phyloP scores from a whole-genome alignment of 2,888 invertebrate species.

The Phrixothrix hirtus region DNA sequence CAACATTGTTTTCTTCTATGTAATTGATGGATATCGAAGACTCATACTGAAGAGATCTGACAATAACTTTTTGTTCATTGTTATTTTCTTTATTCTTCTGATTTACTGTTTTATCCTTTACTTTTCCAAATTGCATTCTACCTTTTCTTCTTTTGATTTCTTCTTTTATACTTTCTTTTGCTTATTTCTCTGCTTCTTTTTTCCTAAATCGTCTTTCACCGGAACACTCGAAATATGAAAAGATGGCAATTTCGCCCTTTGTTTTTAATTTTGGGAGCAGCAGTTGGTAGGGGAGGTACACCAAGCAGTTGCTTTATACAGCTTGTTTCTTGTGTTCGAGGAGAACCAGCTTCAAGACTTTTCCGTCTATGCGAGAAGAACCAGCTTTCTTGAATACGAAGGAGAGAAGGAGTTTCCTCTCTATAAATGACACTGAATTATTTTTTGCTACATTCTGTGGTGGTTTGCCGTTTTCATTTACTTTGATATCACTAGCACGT shows the following conservation, averaged over 20 bases:
- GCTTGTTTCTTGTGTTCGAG: not conserved
- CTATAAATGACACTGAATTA: too few species aligned
- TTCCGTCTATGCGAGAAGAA: not conserved
- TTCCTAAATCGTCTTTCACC: not conserved
- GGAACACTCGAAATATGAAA: not conserved
- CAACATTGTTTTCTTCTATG: not conserved
- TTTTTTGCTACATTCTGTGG: too few species aligned
- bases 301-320: not conserved
- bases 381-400: not conserved
- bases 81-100: too few species aligned
- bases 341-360: too few species aligned
- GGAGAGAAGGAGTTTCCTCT: too few species aligned
- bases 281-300: not conserved
- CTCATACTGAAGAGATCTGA: not conserved
- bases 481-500: not conserved
- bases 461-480: too few species aligned
- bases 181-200: not conserved
- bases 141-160: not conserved
- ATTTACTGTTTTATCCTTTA: too few species aligned
- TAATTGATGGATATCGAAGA: constrained; percentile 5
- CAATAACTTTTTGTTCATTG: not conserved
- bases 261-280: not conserved
- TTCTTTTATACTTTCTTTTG: not conserved
- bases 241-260: too few species aligned
- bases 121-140: too few species aligned